These are phyloP conservation scores for Poecilobothrus nobilitatus DNA, from an alignment of 2,888 invertebrate genomes.

Conservation along the genomic window DNA sequence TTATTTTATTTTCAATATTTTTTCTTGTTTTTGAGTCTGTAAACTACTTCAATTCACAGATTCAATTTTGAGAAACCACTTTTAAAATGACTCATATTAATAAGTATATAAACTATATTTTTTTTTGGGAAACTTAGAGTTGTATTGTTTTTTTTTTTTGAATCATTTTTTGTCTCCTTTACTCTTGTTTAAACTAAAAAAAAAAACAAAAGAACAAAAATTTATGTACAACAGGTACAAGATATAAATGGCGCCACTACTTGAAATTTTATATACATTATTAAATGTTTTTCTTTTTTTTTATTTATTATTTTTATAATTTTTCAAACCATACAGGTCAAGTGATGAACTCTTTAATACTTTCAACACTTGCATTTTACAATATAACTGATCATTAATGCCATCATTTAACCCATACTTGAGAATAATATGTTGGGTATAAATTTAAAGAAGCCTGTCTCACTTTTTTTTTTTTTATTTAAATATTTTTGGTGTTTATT, in stretches of 20 bases:
- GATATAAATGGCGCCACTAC: background rate
- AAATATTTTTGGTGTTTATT: too few relatives aligned
- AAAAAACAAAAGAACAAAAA: too few relatives aligned
- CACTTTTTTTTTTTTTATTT: background rate
- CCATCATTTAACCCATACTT: background rate
- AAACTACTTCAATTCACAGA: background rate
- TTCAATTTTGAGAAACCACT: background rate
- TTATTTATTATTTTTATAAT: background rate
- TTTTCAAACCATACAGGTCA: background rate
- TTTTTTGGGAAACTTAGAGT: background rate
- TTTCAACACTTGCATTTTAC: background rate
- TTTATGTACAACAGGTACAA: background rate
- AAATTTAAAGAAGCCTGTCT: background rate
- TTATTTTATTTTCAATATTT: too few relatives aligned
- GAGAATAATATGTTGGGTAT: background rate
- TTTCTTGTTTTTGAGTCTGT: too few relatives aligned
- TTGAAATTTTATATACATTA: background rate
- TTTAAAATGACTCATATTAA: background rate
- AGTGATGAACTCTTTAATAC: conserved; percentile 1
- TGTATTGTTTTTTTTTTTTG: background rate
- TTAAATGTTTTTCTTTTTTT: too few relatives aligned
- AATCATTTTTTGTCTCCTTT: too few relatives aligned
- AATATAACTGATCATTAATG: conserved; percentile 3
- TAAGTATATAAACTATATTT: background rate
- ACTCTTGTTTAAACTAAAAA: too few relatives aligned